Percentiles rank a stretch among this genome's conserved stretches.
Conservation (phyloP, 2,797 vertebrate species). For the Alectoris magna region DNA sequence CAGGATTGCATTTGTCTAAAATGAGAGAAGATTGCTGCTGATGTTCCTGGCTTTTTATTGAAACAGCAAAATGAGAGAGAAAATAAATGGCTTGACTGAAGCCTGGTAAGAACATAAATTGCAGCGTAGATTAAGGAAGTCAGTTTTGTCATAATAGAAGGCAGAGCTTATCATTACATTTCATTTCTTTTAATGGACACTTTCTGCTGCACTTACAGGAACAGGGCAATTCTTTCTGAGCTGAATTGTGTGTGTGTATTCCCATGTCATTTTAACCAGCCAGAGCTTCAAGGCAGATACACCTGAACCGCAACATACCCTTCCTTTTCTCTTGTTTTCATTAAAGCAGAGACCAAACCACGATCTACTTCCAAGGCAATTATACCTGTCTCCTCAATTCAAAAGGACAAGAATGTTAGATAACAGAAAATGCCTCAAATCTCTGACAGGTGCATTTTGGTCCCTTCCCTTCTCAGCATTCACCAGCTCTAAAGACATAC, state of each 20-base stretch:
- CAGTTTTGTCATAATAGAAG: not conserved
- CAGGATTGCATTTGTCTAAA: not conserved
- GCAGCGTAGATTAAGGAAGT: not conserved
- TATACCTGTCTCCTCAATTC: not conserved
- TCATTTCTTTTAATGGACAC: not conserved
- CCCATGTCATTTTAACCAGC: not conserved
- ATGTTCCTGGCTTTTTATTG: not conserved
- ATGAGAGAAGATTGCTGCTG: not conserved
- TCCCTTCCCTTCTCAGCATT: not conserved
- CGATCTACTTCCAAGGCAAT: not conserved
- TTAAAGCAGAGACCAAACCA: not conserved
- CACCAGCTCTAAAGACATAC: not conserved
- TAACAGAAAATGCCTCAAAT: not conserved
- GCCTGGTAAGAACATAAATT: not conserved
- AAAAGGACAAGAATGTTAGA: not conserved
- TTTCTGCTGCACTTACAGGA: conserved; percentile 6
- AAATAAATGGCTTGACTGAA: conserved; percentile 23
- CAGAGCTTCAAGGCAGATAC: not conserved
- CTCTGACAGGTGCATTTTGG: not conserved
- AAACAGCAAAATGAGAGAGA: not conserved
- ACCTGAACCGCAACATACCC: not conserved
- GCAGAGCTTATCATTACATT: not conserved
- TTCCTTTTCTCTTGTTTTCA: not conserved
- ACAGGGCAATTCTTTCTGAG: not conserved
- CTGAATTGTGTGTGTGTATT: not conserved